These are phyloP conservation scores for Dasyurus viverrinus DNA, from an alignment of 2,113 vertebrate genomes.

Conservation along the genomic window DNA sequence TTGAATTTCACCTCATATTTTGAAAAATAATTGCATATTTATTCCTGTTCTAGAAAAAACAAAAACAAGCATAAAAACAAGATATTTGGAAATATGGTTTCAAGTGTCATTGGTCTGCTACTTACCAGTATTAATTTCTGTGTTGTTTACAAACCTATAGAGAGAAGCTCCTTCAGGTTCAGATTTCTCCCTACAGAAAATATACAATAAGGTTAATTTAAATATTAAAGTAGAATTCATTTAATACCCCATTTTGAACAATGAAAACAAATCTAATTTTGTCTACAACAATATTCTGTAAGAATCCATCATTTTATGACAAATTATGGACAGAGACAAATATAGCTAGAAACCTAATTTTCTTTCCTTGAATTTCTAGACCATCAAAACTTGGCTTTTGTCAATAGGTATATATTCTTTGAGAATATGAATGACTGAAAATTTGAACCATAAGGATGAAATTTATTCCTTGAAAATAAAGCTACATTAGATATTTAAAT, in stretches of 20 bases:
- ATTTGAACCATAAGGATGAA: slow-evolving; percentile 5
- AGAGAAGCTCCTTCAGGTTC: slow-evolving; percentile 2
- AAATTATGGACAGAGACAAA: neutral
- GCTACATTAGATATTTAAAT: slow-evolving; percentile 23
- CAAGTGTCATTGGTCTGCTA: neutral
- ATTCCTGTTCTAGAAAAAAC: neutral
- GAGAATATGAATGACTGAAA: neutral
- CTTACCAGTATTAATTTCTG: slow-evolving; percentile 14
- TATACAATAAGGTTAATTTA: slow-evolving; percentile 22
- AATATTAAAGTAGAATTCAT: slow-evolving; percentile 13
- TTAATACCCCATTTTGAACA: neutral
- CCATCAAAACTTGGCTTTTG: neutral
- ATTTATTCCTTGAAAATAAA: slow-evolving; percentile 37
- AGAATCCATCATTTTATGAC: neutral
- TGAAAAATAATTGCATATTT: neutral
- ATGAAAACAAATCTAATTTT: neutral
- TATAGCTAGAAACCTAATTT: neutral
- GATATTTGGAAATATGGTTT: slow-evolving; percentile 4
- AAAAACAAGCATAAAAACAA: neutral
- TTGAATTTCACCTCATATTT: neutral
- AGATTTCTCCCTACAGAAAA: slow-evolving; percentile 16
- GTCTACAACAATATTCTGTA: neutral
- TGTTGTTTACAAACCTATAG: neutral
- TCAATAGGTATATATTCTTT: neutral
- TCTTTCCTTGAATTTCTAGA: neutral